These are phyloP conservation scores for Elysia crispata DNA, from an alignment of 2,888 invertebrate genomes.

Conservation along the genomic window DNA sequence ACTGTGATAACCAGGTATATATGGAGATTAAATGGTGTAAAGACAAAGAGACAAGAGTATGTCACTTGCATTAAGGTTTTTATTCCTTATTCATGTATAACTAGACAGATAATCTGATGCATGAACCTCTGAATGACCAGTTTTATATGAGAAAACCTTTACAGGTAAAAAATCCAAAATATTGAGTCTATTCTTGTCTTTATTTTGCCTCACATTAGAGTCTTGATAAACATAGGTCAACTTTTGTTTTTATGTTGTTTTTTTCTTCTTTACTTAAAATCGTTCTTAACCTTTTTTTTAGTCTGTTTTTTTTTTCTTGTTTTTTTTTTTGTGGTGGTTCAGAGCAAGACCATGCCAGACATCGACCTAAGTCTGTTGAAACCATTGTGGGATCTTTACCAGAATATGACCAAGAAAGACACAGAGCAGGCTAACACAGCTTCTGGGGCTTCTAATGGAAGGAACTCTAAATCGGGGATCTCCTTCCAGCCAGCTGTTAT, in stretches of 20 bases:
- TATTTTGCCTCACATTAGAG: too few relatives aligned
- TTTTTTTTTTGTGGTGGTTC: neutral
- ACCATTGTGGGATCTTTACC: constrained; percentile 73
- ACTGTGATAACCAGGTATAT: constrained; percentile 22
- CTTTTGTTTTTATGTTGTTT: neutral
- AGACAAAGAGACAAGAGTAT: too few relatives aligned
- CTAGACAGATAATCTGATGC: too few relatives aligned
- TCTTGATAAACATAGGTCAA: too few relatives aligned
- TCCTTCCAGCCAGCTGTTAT: constrained; percentile 57
- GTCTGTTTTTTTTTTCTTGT: neutral
- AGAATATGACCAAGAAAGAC: constrained; percentile 60
- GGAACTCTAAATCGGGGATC: too few relatives aligned
- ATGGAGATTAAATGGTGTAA: neutral
- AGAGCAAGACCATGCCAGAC: constrained; percentile 44
- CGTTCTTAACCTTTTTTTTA: neutral
- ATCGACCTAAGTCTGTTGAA: constrained; percentile 70
- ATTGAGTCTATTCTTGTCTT: too few relatives aligned
- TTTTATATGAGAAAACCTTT: too few relatives aligned
- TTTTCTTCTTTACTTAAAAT: neutral
- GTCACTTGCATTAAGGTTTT: too few relatives aligned
- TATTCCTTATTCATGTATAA: too few relatives aligned
- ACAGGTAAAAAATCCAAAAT: too few relatives aligned
- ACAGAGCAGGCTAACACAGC: constrained; percentile 60
- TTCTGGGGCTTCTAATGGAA: constrained; percentile 29
- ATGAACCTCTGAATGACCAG: too few relatives aligned